phyloP scores from a whole-genome alignment of 1,140 invertebrate species.

The Zophobas morio region DNA sequence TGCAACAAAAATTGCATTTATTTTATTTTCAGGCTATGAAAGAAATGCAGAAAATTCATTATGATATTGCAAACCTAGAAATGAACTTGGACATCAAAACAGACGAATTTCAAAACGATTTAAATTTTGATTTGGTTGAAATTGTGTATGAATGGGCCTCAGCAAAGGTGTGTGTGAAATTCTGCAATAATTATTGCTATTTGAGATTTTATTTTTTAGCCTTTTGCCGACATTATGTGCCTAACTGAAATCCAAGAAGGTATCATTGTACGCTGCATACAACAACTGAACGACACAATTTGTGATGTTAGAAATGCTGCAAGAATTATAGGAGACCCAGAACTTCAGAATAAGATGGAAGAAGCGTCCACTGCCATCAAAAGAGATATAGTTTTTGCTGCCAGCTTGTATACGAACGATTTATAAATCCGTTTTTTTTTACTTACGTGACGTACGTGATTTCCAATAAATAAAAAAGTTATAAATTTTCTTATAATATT shows the following conservation, averaged over 20 bases:
- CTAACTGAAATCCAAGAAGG: slow-evolving; percentile 97
- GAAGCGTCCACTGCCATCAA: slow-evolving; percentile 94
- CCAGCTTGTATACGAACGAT: slow-evolving; percentile 89
- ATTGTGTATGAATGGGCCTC: slow-evolving; percentile 97
- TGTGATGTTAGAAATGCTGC: slow-evolving; percentile 95
- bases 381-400: slow-evolving; percentile 98
- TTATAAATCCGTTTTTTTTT: slow-evolving; percentile 8
- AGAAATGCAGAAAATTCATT: slow-evolving; percentile 70
- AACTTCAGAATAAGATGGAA: slow-evolving; percentile 94
- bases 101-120: slow-evolving; percentile 73
- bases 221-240: slow-evolving; percentile 94
- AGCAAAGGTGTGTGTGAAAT: slow-evolving; percentile 76
- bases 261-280: slow-evolving; percentile 97
- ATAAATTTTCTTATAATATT: not conserved
- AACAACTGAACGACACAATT: slow-evolving; percentile 94
- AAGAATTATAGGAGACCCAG: slow-evolving; percentile 92
- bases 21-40: slow-evolving; percentile 72
- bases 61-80: slow-evolving; percentile 68
- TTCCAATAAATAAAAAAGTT: not conserved
- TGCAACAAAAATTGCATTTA: not conserved
- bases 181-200: slow-evolving; percentile 18
- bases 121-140: slow-evolving; percentile 93
- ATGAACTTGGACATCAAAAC: slow-evolving; percentile 70
- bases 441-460: not conserved
- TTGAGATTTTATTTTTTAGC: slow-evolving; percentile 69